Percentiles rank a stretch among this genome's conserved stretches.
Evolutionary conservation across 2,888 invertebrate genomes (phyloP).

Genomic region (Malachius bipustulatus): DNA sequence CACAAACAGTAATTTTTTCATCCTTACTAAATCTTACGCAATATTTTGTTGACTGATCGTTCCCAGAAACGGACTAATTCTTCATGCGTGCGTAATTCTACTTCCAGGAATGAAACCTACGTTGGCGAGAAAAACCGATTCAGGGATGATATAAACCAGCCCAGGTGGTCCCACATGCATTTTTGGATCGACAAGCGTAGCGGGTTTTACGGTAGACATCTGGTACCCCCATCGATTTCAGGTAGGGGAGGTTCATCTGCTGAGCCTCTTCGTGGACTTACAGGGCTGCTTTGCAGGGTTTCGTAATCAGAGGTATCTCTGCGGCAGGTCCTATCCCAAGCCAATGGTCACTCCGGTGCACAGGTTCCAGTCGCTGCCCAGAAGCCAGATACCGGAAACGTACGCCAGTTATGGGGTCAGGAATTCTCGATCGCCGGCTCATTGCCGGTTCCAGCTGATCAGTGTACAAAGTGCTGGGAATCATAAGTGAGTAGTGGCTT

Average conservation of each 20-base stretch:
- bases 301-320: conserved; percentile 25
- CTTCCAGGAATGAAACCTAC: too few species aligned
- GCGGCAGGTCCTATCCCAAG: conserved; percentile 35
- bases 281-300: conserved; percentile 20
- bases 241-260: conserved; percentile 30
- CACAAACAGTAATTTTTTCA: too few species aligned
- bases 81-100: too few species aligned
- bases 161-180: too few species aligned
- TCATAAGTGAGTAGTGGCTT: conserved; percentile 3
- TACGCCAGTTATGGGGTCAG: too few species aligned
- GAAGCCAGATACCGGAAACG: too few species aligned
- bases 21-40: too few species aligned
- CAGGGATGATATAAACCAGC: too few species aligned
- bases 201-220: conserved; percentile 54
- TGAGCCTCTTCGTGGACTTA: background rate
- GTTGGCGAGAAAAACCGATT: too few species aligned
- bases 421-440: background rate
- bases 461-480: background rate
- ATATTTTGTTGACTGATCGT: too few species aligned
- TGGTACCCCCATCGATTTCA: conserved; percentile 48
- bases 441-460: background rate
- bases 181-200: conserved; percentile 80
- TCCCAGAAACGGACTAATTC: too few species aligned
- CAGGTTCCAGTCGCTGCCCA: conserved; percentile 54
- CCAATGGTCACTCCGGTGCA: conserved; percentile 63